Evolutionary conservation across 2,797 vertebrate species (phyloP).

Genomic region (Borostomias antarcticus): DNA sequence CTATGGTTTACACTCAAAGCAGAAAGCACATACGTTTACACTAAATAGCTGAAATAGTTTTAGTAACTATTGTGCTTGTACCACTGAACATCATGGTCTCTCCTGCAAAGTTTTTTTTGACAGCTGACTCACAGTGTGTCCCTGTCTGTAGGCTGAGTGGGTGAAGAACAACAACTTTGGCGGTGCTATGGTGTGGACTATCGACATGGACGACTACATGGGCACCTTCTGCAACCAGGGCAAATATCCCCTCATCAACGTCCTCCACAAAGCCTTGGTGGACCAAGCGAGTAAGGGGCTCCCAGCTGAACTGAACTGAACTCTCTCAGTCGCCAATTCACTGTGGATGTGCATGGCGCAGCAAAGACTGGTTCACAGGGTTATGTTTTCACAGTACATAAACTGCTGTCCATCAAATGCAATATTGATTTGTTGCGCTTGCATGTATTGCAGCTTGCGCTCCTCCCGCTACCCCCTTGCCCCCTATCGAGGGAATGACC

Average conservation of each 20-base stretch:
- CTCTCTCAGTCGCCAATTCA: too few species aligned
- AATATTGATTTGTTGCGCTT: slow-evolving; percentile 11
- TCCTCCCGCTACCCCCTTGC: slow-evolving; percentile 56
- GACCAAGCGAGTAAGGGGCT: slow-evolving; percentile 49
- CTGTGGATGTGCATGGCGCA: too few species aligned
- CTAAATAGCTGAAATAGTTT: slow-evolving; percentile 4
- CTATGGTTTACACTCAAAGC: background rate
- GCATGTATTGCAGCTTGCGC: slow-evolving; percentile 51
- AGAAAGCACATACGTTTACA: background rate
- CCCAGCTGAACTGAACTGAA: background rate
- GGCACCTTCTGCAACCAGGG: slow-evolving; percentile 74
- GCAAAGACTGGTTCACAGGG: background rate
- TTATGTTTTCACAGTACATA: background rate
- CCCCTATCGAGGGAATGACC: slow-evolving; percentile 54
- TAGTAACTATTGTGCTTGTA: slow-evolving; percentile 6
- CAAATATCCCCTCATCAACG: slow-evolving; percentile 68
- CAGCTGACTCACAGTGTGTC: background rate
- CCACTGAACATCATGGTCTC: background rate
- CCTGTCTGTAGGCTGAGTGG: slow-evolving; percentile 64
- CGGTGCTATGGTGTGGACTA: slow-evolving; percentile 75
- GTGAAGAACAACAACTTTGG: slow-evolving; percentile 70
- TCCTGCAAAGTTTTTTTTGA: background rate
- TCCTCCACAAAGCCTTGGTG: slow-evolving; percentile 65
- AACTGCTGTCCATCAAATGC: background rate
- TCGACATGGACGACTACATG: slow-evolving; percentile 76